phyloP scores from a whole-genome alignment of 53 echinoderm and acorn worm genomes.

The Henricia sp. region DNA sequence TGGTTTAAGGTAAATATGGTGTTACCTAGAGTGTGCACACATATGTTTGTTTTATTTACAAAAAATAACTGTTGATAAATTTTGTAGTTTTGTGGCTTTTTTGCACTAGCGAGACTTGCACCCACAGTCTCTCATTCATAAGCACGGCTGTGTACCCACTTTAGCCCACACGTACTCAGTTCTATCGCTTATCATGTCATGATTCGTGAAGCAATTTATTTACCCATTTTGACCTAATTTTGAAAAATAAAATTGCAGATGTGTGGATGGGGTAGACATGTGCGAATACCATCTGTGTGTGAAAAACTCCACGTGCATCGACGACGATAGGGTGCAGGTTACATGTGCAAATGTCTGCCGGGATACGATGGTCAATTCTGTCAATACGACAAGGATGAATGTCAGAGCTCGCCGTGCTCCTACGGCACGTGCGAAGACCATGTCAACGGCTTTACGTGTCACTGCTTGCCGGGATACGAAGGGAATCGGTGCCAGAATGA shows the following conservation, averaged over 20 bases:
- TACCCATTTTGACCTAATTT: too few species aligned
- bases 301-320: conserved; percentile 44
- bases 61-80: too few species aligned
- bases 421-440: conserved; percentile 40
- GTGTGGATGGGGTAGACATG: conserved; percentile 46
- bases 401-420: conserved; percentile 28
- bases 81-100: too few species aligned
- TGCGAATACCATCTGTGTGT: conserved; percentile 22
- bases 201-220: too few species aligned
- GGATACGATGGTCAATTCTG: conserved; percentile 23
- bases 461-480: conserved; percentile 35
- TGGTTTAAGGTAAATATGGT: conserved; percentile 32
- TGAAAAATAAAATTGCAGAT: too few species aligned
- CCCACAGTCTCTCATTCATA: too few species aligned
- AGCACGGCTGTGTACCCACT: too few species aligned
- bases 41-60: too few species aligned
- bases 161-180: too few species aligned
- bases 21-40: too few species aligned
- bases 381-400: conserved; percentile 18
- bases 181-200: too few species aligned
- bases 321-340: conserved; percentile 7
- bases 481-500: conserved; percentile 15
- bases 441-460: conserved; percentile 16
- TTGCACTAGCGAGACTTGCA: too few species aligned
- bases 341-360: conserved; percentile 24